These are phyloP conservation scores for Channa striata DNA, from an alignment of 2,797 vertebrate species.

Conservation along the genomic window DNA sequence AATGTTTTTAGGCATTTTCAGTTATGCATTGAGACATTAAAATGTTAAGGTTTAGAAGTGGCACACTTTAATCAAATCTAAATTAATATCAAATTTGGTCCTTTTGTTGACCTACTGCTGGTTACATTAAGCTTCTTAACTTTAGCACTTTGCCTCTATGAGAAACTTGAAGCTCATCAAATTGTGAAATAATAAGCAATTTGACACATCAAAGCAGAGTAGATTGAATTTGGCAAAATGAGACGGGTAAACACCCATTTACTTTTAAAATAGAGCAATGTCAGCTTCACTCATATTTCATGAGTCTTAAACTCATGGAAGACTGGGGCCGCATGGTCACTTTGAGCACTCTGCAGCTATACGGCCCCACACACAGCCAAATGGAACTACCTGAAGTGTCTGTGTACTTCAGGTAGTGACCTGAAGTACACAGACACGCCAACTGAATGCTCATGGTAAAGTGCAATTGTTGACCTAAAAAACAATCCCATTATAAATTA, in stretches of 20 bases:
- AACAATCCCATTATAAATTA: too few relatives aligned
- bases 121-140: conserved; percentile 20
- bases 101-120: conserved; percentile 22
- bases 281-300: conserved; percentile 57
- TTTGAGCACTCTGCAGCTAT: too few relatives aligned
- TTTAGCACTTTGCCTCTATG: conserved; percentile 12
- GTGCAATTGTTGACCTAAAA: too few relatives aligned
- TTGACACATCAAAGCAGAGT: conserved; percentile 78
- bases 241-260: conserved; percentile 66
- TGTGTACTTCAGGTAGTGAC: too few relatives aligned
- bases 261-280: conserved; percentile 61
- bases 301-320: not conserved
- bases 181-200: conserved; percentile 37
- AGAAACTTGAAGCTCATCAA: conserved; percentile 18
- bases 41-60: conserved; percentile 26
- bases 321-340: too few relatives aligned
- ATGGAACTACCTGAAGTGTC: too few relatives aligned
- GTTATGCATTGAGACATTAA: too few relatives aligned
- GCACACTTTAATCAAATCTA: conserved; percentile 25
- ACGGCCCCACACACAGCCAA: too few relatives aligned
- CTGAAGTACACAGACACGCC: too few relatives aligned
- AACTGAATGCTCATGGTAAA: too few relatives aligned
- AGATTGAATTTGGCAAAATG: conserved; percentile 71
- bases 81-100: conserved; percentile 25
- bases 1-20: conserved; percentile 11